phyloP scores from a whole-genome alignment of 2,113 vertebrate genomes.

The Callospermophilus lateralis region DNA sequence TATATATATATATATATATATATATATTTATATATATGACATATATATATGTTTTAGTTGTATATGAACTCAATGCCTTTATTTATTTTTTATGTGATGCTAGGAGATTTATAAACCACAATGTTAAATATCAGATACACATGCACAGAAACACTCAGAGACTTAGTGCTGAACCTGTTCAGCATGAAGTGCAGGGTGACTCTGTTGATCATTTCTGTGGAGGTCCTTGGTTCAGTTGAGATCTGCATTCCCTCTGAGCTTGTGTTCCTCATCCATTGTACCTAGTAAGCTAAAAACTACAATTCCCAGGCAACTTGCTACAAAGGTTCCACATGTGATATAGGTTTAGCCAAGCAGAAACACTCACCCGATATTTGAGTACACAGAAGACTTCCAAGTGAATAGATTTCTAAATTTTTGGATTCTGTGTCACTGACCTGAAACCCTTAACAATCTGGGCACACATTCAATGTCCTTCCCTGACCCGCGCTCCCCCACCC shows the following conservation, averaged over 20 bases:
- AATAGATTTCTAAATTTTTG: neutral
- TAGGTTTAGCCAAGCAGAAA: neutral
- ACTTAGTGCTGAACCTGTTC: neutral
- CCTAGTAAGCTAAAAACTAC: neutral
- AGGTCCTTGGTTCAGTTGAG: neutral
- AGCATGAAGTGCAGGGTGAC: neutral
- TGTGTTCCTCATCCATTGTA: neutral
- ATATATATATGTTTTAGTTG: no score
- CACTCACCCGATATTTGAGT: neutral
- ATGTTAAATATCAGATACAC: neutral
- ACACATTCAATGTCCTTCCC: neutral
- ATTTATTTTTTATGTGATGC: no score
- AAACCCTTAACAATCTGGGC: neutral
- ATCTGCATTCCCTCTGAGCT: neutral
- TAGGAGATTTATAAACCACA: neutral
- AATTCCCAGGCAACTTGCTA: neutral
- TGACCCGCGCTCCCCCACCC: no score
- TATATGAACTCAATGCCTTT: no score
- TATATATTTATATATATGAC: no score
- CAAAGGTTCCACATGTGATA: neutral
- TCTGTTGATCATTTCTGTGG: neutral
- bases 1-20: no score
- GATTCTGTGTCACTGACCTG: neutral
- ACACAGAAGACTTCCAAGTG: neutral
- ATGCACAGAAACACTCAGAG: neutral